phyloP scores from a whole-genome alignment of 2,888 invertebrate genomes.

The Pollenia amentaria region DNA sequence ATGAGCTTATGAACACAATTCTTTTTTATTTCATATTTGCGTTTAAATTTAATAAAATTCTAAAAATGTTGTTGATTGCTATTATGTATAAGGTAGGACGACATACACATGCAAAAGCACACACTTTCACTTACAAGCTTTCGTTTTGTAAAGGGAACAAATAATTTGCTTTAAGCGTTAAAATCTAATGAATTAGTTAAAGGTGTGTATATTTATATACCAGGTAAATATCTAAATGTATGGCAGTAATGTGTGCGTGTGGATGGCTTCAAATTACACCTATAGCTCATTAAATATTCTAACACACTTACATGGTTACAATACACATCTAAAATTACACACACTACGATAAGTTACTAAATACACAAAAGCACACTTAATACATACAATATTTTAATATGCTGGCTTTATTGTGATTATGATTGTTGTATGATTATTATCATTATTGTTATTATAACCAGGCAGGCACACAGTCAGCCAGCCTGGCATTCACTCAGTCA shows the following conservation, averaged over 20 bases:
- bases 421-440: conserved; percentile 72
- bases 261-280: conserved; percentile 63
- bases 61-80: conserved; percentile 66
- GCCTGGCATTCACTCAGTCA: conserved; percentile 13
- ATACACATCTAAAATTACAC: conserved; percentile 14
- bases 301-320: conserved; percentile 30
- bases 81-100: conserved; percentile 36
- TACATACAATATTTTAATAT: conserved; percentile 61
- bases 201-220: conserved; percentile 61
- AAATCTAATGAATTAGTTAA: conserved; percentile 71
- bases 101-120: conserved; percentile 36
- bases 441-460: conserved; percentile 71
- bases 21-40: conserved; percentile 63
- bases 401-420: conserved; percentile 69
- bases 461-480: conserved; percentile 29
- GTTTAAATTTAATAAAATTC: conserved; percentile 65
- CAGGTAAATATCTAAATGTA: conserved; percentile 5
- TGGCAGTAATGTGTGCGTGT: conserved; percentile 26
- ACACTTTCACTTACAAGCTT: conserved; percentile 49
- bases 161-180: conserved; percentile 65
- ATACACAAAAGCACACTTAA: conserved; percentile 57
- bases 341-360: conserved; percentile 3
- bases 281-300: conserved; percentile 48
- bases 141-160: conserved; percentile 51
- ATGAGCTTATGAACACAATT: conserved; percentile 60